phyloP scores from a whole-genome alignment of 2,113 vertebrate species.

The Seriola rivoliana region DNA sequence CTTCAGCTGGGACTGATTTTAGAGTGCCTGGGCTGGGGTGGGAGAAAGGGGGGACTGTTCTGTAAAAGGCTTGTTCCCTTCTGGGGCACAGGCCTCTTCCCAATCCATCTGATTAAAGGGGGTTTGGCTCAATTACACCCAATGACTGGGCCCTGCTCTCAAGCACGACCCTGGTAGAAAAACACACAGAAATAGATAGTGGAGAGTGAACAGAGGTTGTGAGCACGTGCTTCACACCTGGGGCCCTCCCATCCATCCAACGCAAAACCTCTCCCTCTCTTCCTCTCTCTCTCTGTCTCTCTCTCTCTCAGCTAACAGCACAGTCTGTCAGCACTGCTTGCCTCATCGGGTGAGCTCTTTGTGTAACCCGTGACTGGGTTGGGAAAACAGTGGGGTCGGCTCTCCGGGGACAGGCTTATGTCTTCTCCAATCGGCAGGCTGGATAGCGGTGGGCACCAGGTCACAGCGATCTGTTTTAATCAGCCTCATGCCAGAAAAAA shows the following conservation, averaged over 20 bases:
- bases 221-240: slow-evolving; percentile 49
- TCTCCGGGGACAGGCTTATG: slow-evolving; percentile 59
- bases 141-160: slow-evolving; percentile 63
- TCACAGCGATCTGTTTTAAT: slow-evolving; percentile 61
- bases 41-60: slow-evolving; percentile 67
- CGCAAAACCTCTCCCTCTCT: slow-evolving; percentile 8
- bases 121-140: slow-evolving; percentile 81
- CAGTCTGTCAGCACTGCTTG: slow-evolving; percentile 55
- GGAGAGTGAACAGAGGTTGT: slow-evolving; percentile 32
- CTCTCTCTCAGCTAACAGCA: slow-evolving; percentile 21
- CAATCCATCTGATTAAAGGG: slow-evolving; percentile 82
- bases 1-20: slow-evolving; percentile 85
- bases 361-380: slow-evolving; percentile 68
- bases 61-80: slow-evolving; percentile 60
- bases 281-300: neutral
- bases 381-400: slow-evolving; percentile 58
- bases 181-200: slow-evolving; percentile 58
- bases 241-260: slow-evolving; percentile 38
- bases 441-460: slow-evolving; percentile 17
- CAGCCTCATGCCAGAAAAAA: slow-evolving; percentile 50
- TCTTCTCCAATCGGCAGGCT: slow-evolving; percentile 57
- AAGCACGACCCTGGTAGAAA: slow-evolving; percentile 58
- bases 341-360: slow-evolving; percentile 64
- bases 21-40: slow-evolving; percentile 35
- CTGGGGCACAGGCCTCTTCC: slow-evolving; percentile 67